A percentile compares a stretch with the other conserved stretches of the same genome.
phyloP scores from a whole-genome alignment of 2,888 invertebrate genomes.

The Drosophila incognita region DNA sequence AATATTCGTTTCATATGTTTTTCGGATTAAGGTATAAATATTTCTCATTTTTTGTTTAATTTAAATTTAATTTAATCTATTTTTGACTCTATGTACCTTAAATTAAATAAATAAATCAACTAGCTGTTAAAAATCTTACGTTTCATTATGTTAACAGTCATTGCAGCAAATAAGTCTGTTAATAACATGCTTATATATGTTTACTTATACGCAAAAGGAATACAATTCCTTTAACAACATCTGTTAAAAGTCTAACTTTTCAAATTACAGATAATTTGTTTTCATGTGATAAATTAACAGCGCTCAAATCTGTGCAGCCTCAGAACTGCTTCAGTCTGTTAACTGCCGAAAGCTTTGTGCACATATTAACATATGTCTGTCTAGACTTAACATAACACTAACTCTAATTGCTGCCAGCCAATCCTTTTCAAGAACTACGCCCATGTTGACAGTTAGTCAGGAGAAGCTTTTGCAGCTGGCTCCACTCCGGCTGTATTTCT shows the following conservation, averaged over 20 bases:
- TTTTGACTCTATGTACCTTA: background rate
- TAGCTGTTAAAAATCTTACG: background rate
- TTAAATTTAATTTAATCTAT: background rate
- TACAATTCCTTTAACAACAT: background rate
- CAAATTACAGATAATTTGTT: background rate
- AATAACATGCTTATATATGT: background rate
- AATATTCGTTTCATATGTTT: background rate
- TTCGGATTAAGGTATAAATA: background rate
- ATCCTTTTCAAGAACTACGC: conserved; percentile 11
- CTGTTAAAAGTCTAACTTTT: background rate
- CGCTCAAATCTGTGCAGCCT: background rate
- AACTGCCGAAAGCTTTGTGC: background rate
- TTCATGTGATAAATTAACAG: background rate
- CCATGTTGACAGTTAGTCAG: conserved; percentile 19
- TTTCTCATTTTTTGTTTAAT: background rate
- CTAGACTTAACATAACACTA: conserved; percentile 1
- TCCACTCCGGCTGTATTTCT: conserved; percentile 73
- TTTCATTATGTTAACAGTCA: background rate
- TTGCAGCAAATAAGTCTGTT: background rate
- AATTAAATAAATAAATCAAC: background rate
- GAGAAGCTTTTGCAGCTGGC: conserved; percentile 48
- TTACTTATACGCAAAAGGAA: background rate
- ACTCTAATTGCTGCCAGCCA: background rate
- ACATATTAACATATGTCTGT: background rate
- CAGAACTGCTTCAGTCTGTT: background rate